Percentiles rank a stretch among this genome's conserved stretches.
phyloP scores from a whole-genome alignment of 2,888 invertebrate genomes.

The Mellilla xanthometata region DNA sequence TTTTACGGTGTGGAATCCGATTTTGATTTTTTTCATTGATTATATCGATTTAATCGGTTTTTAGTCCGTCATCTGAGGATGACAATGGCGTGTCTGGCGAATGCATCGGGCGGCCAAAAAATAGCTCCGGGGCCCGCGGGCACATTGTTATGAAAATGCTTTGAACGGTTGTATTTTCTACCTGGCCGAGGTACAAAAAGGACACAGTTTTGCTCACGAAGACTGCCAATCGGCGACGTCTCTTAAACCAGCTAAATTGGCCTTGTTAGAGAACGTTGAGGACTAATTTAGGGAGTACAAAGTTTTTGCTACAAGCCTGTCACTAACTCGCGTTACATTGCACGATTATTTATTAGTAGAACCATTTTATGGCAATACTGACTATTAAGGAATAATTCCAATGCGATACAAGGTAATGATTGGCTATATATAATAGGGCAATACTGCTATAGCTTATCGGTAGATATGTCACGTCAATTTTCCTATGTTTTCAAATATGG shows the following conservation, averaged over 20 bases:
- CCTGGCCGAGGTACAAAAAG: constrained; percentile 73
- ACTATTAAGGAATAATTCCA: constrained; percentile 46
- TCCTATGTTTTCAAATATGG: constrained; percentile 13
- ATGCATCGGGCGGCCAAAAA: constrained; percentile 70
- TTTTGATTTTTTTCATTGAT: constrained; percentile 69
- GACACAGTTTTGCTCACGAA: constrained; percentile 67
- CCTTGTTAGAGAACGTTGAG: constrained; percentile 67
- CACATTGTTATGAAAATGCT: constrained; percentile 81
- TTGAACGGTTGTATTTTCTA: constrained; percentile 74
- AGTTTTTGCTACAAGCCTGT: constrained; percentile 58
- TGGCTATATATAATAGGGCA: constrained; percentile 38
- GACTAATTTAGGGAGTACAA: constrained; percentile 68
- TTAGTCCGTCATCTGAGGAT: constrained; percentile 74
- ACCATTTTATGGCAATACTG: constrained; percentile 38
- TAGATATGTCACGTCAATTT: constrained; percentile 36
- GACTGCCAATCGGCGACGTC: constrained; percentile 55
- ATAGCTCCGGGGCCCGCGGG: constrained; percentile 72
- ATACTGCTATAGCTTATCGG: constrained; percentile 40
- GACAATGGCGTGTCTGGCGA: constrained; percentile 79
- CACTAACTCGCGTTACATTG: constrained; percentile 43
- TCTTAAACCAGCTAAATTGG: constrained; percentile 66
- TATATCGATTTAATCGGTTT: constrained; percentile 70
- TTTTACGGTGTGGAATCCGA: constrained; percentile 54
- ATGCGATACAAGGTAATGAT: constrained; percentile 47
- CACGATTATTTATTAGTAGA: constrained; percentile 36